Conservation (phyloP, 2,113 vertebrate genomes). For the Sminthopsis crassicaudata region DNA sequence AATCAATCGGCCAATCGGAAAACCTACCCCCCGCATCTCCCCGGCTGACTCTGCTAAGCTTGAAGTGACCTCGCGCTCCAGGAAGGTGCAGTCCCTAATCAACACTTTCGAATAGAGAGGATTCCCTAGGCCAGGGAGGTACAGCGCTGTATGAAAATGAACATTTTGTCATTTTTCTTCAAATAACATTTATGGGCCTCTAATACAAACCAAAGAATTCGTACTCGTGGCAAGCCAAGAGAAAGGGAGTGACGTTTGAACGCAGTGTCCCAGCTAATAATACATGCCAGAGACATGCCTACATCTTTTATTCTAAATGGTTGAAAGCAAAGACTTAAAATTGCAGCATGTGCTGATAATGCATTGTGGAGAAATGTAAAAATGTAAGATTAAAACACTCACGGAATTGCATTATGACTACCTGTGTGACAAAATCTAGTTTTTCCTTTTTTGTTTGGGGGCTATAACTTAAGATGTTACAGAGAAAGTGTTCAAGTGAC, state of each 20-base stretch:
- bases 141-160: not conserved
- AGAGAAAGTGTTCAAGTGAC: constrained; percentile 41
- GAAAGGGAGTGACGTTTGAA: not conserved
- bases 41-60: not conserved
- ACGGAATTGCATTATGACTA: not conserved
- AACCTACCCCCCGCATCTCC: not conserved
- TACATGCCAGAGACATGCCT: not conserved
- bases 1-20: constrained; percentile 9
- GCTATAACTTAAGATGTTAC: constrained; percentile 52
- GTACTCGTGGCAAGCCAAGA: not conserved
- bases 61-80: not conserved
- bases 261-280: not conserved
- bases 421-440: not conserved
- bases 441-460: constrained; percentile 41
- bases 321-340: not conserved
- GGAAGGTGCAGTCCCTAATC: not conserved
- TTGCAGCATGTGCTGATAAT: not conserved
- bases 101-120: not conserved
- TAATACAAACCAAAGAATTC: not conserved
- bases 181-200: not conserved
- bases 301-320: constrained; percentile 12
- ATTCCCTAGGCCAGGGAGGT: not conserved
- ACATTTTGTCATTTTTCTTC: not conserved
- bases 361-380: not conserved
- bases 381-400: not conserved